Evolutionary conservation across 2,888 invertebrate genomes (phyloP).

Genomic region (Phalangium opilio): DNA sequence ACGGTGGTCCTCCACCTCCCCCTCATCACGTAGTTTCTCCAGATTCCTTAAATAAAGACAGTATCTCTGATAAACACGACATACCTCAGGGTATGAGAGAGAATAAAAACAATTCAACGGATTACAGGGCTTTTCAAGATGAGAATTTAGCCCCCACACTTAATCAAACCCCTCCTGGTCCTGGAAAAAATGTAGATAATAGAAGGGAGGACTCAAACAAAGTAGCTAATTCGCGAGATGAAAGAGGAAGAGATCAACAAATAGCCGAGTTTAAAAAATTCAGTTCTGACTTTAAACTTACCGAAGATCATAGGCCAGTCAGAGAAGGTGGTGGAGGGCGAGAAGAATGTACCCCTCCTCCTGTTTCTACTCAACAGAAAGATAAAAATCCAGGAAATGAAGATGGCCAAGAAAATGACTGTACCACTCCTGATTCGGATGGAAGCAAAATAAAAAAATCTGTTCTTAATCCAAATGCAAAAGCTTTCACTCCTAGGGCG

Average conservation of each 20-base stretch:
- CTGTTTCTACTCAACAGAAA: neutral
- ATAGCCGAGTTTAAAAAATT: conserved; percentile 53
- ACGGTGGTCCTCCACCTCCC: neutral
- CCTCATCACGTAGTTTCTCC: conserved; percentile 4
- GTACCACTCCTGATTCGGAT: conserved; percentile 24
- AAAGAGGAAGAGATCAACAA: conserved; percentile 21
- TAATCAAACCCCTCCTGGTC: too few species aligned
- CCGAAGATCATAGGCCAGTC: neutral
- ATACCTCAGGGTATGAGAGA: too few species aligned
- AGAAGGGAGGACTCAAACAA: too few species aligned
- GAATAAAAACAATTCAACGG: too few species aligned
- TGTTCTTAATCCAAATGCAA: conserved; percentile 67
- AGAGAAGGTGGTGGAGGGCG: neutral
- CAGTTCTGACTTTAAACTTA: conserved; percentile 58
- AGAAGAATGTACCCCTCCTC: too few species aligned
- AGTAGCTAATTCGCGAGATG: too few species aligned
- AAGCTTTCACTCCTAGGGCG: conserved; percentile 55
- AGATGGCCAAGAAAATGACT: neutral
- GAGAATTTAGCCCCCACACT: too few species aligned
- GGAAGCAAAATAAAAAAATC: conserved; percentile 61
- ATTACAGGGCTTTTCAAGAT: too few species aligned
- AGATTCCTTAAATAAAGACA: neutral
- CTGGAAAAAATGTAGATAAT: too few species aligned
- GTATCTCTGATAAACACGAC: too few species aligned
- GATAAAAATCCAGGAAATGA: neutral